Evolutionary conservation across 2,888 invertebrate genomes (phyloP), one percentile per base, ranked within the genome.

Genomic region (Panzeria rudis): DNA sequence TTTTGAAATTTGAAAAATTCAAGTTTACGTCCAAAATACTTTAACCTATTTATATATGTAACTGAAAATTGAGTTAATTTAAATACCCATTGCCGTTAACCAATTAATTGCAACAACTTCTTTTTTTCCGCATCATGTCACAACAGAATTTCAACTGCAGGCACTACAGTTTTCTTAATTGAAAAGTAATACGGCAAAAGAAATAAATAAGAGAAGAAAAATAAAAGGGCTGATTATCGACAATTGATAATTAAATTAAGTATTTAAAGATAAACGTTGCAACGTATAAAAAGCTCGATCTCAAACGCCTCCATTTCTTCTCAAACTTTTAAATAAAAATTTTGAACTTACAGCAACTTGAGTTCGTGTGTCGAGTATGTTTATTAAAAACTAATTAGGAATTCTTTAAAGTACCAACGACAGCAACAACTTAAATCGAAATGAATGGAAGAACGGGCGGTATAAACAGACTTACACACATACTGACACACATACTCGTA

Each of bases 351-450:
- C 56, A 56, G 32, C 20, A 54, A 50, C 68, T 71, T 61, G 7
- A 15, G 69, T 29, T 69, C 35, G 15, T 29, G 15, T 75, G 44
- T 62, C 29, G 69, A 66, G 77, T 62, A 44, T 79, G 79, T 75
- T 73, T 61, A 81, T 84, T 84, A 84, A 80, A 84, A 84, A 84
- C 80, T 81, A 84, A 84, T 84, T 84, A 80, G 72, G 80, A 84
- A 81, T 84, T 84, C 66, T 80, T 84, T 72, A 76, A 80, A 84
- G 76, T 47, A 77, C 25, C 76, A 73, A 68, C 50, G 71, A 64
- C 54, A 44, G 50, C 54, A 71, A 17, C 69, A 56, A 71, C 41
- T 71, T 71, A 20, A 62, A 62, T 62, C 62, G 62, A 25, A n/a
- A 44, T 54, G 47, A 54, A 62, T 35, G 47, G 1, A 52, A 44